phyloP scores from a whole-genome alignment of 2,888 invertebrate genomes.

The Parnassius smintheus region DNA sequence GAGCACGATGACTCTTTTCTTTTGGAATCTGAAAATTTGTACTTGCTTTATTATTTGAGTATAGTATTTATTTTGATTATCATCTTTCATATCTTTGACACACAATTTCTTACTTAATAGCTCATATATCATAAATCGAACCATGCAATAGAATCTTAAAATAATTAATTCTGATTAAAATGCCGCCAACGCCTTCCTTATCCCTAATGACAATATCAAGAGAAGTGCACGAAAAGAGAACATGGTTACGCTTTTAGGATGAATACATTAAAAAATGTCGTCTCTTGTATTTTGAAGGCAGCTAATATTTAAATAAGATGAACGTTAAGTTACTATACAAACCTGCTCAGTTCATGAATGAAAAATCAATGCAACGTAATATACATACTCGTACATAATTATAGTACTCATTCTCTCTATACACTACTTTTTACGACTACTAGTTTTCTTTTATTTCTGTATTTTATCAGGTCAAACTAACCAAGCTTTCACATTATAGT shows the following conservation, averaged over 20 bases:
- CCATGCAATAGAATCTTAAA: neutral
- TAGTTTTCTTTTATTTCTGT: no score
- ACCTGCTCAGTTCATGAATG: no score
- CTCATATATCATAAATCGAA: no score
- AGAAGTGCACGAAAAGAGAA: conserved; percentile 24
- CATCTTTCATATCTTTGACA: no score
- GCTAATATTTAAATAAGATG: conserved; percentile 13
- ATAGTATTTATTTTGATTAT: neutral
- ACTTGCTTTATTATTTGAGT: conserved; percentile 26
- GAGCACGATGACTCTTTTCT: conserved; percentile 34
- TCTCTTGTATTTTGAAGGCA: conserved; percentile 20
- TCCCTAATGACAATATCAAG: conserved; percentile 25
- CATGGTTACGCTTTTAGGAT: conserved; percentile 27
- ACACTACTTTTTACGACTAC: no score
- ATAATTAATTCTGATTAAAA: conserved; percentile 22
- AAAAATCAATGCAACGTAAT: no score
- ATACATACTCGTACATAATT: no score
- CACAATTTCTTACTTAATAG: no score
- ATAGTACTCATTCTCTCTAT: no score
- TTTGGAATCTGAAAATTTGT: conserved; percentile 28
- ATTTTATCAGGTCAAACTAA: no score
- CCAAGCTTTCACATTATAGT: no score
- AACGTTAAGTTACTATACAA: conserved; percentile 11
- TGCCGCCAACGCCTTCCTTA: conserved; percentile 17
- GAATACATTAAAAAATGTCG: conserved; percentile 22